These are phyloP conservation scores for Blastobasis adustella DNA, from an alignment of 2,888 invertebrate genomes.

Conservation along the genomic window DNA sequence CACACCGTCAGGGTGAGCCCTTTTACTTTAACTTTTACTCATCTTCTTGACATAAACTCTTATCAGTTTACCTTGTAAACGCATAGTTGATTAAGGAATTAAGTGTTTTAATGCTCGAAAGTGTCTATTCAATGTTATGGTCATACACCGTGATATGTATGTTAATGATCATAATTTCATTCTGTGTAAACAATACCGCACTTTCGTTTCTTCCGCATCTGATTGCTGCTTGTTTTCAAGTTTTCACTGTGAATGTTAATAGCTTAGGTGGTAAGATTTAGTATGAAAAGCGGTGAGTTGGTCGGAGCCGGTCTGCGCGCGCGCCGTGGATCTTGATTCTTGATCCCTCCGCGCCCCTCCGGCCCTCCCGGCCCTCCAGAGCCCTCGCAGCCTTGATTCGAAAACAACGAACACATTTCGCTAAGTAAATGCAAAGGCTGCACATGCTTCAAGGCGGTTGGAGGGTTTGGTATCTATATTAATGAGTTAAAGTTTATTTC, in stretches of 20 bases:
- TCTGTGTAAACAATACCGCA: slow-evolving; percentile 19
- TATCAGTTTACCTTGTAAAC: not conserved
- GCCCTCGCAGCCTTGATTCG: slow-evolving; percentile 42
- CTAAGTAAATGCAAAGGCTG: slow-evolving; percentile 25
- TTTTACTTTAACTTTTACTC: slow-evolving; percentile 16
- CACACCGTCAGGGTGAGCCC: slow-evolving; percentile 83
- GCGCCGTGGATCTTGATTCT: slow-evolving; percentile 54
- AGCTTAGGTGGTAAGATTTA: not conserved
- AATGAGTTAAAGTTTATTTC: too few relatives aligned
- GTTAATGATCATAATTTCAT: slow-evolving; percentile 20
- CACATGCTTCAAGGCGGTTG: slow-evolving; percentile 8
- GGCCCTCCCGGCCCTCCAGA: slow-evolving; percentile 38
- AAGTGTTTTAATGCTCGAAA: slow-evolving; percentile 2
- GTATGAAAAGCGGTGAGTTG: not conserved
- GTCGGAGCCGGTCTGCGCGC: slow-evolving; percentile 4
- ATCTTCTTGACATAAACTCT: slow-evolving; percentile 16
- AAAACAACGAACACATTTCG: slow-evolving; percentile 43
- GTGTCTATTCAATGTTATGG: slow-evolving; percentile 11
- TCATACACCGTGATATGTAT: slow-evolving; percentile 30
- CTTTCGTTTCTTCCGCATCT: slow-evolving; percentile 19
- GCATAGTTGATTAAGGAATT: not conserved
- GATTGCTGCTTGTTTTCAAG: too few relatives aligned
- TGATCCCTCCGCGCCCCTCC: slow-evolving; percentile 37
- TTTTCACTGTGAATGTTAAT: not conserved
- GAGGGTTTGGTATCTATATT: not conserved